phyloP scores from a whole-genome alignment of 1,140 invertebrate species.

The Eupeodes corollae region DNA sequence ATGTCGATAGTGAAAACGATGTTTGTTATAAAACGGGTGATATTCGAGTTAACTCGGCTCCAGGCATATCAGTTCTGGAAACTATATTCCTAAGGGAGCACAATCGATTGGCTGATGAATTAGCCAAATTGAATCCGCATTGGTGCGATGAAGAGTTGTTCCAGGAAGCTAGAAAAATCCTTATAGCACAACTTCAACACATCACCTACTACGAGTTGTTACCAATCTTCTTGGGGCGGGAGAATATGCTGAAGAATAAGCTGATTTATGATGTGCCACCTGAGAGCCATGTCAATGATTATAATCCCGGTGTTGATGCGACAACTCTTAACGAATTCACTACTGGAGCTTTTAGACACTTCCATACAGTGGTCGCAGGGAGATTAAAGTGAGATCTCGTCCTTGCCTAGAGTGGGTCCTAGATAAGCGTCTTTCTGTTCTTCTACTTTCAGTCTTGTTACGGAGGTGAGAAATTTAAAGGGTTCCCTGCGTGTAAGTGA shows the following conservation, averaged over 20 bases:
- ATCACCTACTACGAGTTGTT: slow-evolving; percentile 80
- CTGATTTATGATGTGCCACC: slow-evolving; percentile 52
- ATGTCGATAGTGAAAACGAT: slow-evolving; percentile 44
- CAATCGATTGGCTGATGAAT: slow-evolving; percentile 67
- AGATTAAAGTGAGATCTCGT: slow-evolving; percentile 49
- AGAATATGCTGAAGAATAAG: slow-evolving; percentile 57
- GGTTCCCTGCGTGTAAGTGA: slow-evolving; percentile 59
- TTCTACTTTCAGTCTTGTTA: slow-evolving; percentile 46
- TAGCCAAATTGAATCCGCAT: slow-evolving; percentile 68
- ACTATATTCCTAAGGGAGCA: slow-evolving; percentile 78
- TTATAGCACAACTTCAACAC: slow-evolving; percentile 68
- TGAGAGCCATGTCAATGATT: slow-evolving; percentile 67
- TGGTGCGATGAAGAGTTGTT: slow-evolving; percentile 78
- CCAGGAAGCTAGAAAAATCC: slow-evolving; percentile 75
- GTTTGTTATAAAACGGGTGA: slow-evolving; percentile 69
- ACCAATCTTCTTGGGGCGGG: slow-evolving; percentile 60
- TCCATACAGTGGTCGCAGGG: slow-evolving; percentile 68
- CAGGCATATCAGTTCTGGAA: slow-evolving; percentile 69
- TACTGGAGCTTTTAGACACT: slow-evolving; percentile 76
- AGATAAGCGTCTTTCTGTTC: background rate
- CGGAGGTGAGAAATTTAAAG: slow-evolving; percentile 45
- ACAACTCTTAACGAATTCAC: slow-evolving; percentile 74
- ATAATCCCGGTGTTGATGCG: slow-evolving; percentile 67
- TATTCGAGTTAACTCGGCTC: slow-evolving; percentile 74
- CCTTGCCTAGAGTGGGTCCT: too few species aligned